These are phyloP conservation scores for Prunella himalayana DNA, from an alignment of 2,113 vertebrate species.

Conservation along the genomic window DNA sequence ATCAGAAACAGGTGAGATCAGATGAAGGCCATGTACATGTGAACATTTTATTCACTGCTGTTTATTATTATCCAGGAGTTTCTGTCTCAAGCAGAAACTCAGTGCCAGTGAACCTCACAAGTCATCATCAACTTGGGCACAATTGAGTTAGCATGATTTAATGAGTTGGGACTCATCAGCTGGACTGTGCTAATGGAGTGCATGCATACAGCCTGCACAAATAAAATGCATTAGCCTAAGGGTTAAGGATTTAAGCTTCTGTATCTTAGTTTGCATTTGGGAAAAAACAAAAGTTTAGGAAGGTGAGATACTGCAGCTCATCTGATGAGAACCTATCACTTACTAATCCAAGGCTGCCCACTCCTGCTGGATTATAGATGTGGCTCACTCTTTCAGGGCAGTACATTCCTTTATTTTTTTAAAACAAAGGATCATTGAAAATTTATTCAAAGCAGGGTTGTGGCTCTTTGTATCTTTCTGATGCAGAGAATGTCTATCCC, in stretches of 20 bases:
- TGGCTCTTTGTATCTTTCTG: background rate
- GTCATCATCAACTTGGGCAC: background rate
- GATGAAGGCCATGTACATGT: too few species aligned
- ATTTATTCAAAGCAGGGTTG: background rate
- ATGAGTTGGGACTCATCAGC: background rate
- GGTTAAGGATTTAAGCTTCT: background rate
- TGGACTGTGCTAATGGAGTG: background rate
- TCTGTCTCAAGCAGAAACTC: background rate
- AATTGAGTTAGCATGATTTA: background rate
- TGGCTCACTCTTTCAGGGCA: background rate
- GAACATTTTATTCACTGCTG: background rate
- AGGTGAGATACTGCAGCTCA: background rate
- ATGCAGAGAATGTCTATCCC: background rate
- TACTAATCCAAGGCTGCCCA: background rate
- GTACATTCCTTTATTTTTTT: background rate
- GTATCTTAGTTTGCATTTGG: background rate
- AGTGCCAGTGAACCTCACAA: background rate
- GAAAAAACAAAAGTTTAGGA: background rate
- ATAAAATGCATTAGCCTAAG: background rate
- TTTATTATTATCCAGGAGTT: background rate
- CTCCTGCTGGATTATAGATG: background rate
- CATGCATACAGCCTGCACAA: background rate
- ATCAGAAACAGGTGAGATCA: fast-evolving
- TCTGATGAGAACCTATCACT: background rate
- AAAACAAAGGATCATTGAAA: background rate